A percentile compares a stretch with the other conserved stretches of the same genome.
Conservation (phyloP, 1,140 invertebrate species). For the Pseudomyrmex flavicornis region DNA sequence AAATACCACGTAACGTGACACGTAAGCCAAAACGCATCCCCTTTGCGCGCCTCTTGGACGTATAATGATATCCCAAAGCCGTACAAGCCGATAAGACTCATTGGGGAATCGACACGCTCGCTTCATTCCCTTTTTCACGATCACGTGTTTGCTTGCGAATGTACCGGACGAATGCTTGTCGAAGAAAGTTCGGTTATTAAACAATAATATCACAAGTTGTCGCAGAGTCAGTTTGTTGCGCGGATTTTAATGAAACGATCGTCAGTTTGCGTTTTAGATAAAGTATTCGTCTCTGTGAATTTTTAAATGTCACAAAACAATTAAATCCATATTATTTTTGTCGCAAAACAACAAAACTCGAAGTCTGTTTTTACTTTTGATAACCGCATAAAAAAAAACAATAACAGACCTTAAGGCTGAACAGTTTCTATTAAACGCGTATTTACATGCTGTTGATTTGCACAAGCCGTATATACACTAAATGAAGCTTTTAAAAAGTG, state of each 20-base stretch:
- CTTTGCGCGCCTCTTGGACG: background rate
- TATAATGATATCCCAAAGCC: conserved; percentile 41
- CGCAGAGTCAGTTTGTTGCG: background rate
- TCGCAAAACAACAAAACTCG: too few species aligned
- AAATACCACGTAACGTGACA: background rate
- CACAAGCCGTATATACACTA: background rate
- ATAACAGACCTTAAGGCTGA: background rate
- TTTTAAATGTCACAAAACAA: background rate
- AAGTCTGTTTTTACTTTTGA: background rate
- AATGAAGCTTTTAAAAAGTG: conserved; percentile 7
- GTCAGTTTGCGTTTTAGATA: background rate
- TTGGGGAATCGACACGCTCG: background rate
- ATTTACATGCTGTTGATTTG: conserved; percentile 16
- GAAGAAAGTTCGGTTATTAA: background rate
- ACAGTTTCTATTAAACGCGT: background rate
- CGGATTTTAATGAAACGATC: background rate
- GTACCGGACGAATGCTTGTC: background rate
- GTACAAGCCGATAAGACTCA: conserved; percentile 34
- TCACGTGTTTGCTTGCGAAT: conserved; percentile 1
- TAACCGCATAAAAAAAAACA: background rate
- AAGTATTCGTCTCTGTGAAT: background rate
- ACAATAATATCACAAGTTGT: background rate
- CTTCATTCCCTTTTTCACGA: conserved; percentile 12
- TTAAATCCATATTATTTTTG: background rate
- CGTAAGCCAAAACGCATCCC: background rate